Evolutionary conservation across 2,888 invertebrate genomes (phyloP), one percentile per base, ranked within the genome.

Genomic region (Thera obeliscata): DNA sequence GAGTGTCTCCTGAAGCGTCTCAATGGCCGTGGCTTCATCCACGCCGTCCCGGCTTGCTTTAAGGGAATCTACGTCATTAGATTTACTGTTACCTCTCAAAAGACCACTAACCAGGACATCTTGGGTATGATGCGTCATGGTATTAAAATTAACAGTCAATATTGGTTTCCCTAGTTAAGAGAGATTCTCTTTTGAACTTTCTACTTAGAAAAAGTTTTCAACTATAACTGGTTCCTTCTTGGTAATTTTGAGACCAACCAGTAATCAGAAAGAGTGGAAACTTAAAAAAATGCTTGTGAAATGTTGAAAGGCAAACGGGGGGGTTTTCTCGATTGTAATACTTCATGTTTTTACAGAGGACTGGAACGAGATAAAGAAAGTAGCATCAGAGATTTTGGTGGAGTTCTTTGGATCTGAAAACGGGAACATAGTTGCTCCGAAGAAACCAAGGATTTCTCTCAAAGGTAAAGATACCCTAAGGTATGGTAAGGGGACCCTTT

Each of bases 41-140:
- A 99, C 87, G 98, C 98, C 74, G 99, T 99, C 0, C 99, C 99
- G 0, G 98, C 99, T 0, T 97, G 97, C 66, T 95, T 99, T 67
- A 98, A 98, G 82, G 97, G 96, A 0, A 96, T 96, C 84, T 97
- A 97, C 85, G 98, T 99, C 59, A 98, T 99, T 72, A 91, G 98
- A 64, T 99, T 99, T 87, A 98, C 99, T 0, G 96, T 99, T 48
- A 99, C 99, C 0, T 99, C 99, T 0, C 96, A 96, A 60, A 95
- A 96, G 80, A 99, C 97, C 0, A 96, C 96, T 0, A 95, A 95
- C 58, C 96, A 97, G 73, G 96, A 97, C 81, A 96, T 97, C 33
- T 80, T 95, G 52, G 91, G 94, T 93, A 77, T 79, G 71, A 59
- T 49, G 9, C 43, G 9, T 2, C 7, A 43, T 43, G 38, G 41